Evolutionary conservation across 2,888 invertebrate species (phyloP).

Genomic region (Biston stratarius): DNA sequence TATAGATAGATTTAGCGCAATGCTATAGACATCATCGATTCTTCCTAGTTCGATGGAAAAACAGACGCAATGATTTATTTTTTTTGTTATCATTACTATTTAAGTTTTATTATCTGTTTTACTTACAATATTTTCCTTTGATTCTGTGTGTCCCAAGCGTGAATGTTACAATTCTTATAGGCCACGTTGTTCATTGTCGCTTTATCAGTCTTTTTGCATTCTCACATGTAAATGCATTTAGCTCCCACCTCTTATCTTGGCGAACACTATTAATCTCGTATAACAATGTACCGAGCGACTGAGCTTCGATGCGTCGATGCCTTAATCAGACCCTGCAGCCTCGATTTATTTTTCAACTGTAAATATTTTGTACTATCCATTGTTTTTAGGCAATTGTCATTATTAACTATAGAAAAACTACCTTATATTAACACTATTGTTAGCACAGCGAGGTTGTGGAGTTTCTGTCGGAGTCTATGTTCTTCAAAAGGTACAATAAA

Average conservation of each 20-base stretch:
- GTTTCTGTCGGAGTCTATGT: no score
- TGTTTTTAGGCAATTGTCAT: no score
- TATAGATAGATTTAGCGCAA: no score
- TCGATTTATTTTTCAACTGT: conserved; percentile 51
- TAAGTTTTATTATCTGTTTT: background rate
- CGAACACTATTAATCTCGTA: conserved; percentile 85
- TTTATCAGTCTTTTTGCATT: conserved; percentile 81
- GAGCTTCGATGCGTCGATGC: conserved; percentile 75
- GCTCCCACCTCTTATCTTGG: conserved; percentile 81
- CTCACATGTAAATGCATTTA: conserved; percentile 86
- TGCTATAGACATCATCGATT: no score
- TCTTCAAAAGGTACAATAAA: no score
- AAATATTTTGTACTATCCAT: background rate
- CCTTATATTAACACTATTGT: no score
- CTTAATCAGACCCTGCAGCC: conserved; percentile 74
- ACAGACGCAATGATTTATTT: no score
- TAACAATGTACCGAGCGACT: conserved; percentile 78
- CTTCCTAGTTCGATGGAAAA: no score
- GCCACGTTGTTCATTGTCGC: conserved; percentile 76
- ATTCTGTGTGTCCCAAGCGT: conserved; percentile 52
- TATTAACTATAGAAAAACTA: no score
- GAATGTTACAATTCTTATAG: conserved; percentile 68
- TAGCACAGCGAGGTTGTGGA: no score
- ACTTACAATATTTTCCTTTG: no score
- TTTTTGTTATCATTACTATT: background rate